phyloP scores from a whole-genome alignment of 1,140 invertebrate genomes.

The Drosophila simulans region DNA sequence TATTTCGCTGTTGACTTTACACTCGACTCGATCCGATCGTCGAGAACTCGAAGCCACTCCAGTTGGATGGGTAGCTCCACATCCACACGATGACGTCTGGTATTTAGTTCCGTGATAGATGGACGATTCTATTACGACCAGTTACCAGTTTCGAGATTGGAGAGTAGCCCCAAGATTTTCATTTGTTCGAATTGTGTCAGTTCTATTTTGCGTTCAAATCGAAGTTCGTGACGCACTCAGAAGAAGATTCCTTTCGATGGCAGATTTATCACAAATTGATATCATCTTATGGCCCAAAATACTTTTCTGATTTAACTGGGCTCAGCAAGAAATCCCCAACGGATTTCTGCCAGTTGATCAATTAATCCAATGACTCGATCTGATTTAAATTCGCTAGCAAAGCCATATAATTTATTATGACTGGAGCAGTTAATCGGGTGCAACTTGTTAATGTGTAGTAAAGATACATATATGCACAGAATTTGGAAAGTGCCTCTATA shows the following conservation, averaged over 20 bases:
- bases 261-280: constrained; percentile 40
- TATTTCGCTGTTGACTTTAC: constrained; percentile 56
- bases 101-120: constrained; percentile 73
- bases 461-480: constrained; percentile 14
- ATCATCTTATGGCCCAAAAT: constrained; percentile 40
- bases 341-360: constrained; percentile 16
- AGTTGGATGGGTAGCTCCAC: constrained; percentile 40
- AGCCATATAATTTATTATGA: constrained; percentile 34
- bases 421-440: constrained; percentile 35
- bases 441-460: constrained; percentile 36
- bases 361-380: constrained; percentile 35
- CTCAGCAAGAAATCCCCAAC: not conserved
- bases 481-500: constrained; percentile 33
- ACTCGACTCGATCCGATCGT: constrained; percentile 54
- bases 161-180: constrained; percentile 53
- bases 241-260: not conserved
- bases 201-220: constrained; percentile 41
- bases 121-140: constrained; percentile 66
- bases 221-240: constrained; percentile 41
- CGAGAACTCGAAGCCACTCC: constrained; percentile 58
- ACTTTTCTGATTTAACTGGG: constrained; percentile 21
- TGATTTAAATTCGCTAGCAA: constrained; percentile 20
- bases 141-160: constrained; percentile 44
- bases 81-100: constrained; percentile 58
- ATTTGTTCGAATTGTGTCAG: constrained; percentile 68